Conservation (phyloP, 2,113 vertebrate species). For the Sakesphorus luctuosus region DNA sequence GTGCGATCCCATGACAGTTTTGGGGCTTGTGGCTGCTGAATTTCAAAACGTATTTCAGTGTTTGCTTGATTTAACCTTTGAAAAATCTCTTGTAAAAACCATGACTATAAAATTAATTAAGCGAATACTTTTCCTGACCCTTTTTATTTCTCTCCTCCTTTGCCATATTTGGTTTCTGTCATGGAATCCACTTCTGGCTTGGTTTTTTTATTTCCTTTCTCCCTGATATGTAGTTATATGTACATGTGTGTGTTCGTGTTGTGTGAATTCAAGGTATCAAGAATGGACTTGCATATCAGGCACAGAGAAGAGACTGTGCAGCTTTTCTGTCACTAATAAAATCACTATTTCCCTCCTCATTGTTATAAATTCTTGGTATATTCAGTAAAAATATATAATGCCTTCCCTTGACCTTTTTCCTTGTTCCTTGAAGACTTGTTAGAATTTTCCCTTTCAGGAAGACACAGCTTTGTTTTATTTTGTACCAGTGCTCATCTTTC, state of each 20-base stretch:
- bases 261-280: not conserved
- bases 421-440: not conserved
- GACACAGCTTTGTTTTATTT: not conserved
- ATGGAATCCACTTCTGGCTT: not conserved
- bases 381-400: not conserved
- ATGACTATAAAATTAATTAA: not conserved
- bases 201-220: not conserved
- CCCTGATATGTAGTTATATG: not conserved
- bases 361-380: not conserved
- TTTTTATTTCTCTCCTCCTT: not conserved
- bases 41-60: not conserved
- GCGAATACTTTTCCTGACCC: not conserved
- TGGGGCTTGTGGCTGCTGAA: not conserved
- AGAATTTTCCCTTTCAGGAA: not conserved
- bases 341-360: not conserved
- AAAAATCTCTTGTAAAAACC: not conserved
- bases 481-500: not conserved
- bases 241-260: not conserved
- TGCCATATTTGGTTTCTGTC: not conserved
- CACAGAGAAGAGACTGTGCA: not conserved
- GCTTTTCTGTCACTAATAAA: not conserved
- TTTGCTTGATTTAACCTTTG: rapidly evolving
- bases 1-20: not conserved
- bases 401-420: not conserved
- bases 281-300: not conserved